Evolutionary conservation across 2,113 vertebrate genomes (phyloP), one percentile per base, ranked within the genome.

Genomic region (Mus spicilegus): DNA sequence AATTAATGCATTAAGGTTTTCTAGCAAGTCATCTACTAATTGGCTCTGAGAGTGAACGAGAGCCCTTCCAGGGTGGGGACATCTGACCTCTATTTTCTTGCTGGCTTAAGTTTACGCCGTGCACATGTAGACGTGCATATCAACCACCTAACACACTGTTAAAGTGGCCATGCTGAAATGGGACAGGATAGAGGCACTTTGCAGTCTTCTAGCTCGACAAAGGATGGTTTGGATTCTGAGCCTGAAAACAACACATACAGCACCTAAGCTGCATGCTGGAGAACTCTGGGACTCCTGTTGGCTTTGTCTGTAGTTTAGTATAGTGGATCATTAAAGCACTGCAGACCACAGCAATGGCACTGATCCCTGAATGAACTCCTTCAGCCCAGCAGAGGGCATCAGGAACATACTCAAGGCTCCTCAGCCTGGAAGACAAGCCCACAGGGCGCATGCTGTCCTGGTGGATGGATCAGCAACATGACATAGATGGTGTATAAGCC

Each of bases 11-110:
- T 56, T 30, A 81, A 70, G 24, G 8, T 67, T 96, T 69, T 92
- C 89, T 30, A 90, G 36, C 33, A 94, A 95, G 46, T 73, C 54
- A 88, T 87, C 77, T 95, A 63, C 58, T 88, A 81, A 86, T 5
- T 77, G 26, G 33, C 77, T 56, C 7, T 26, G 51, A 39, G 56
- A 46, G 46, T 80, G 51, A 16, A 14, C 2, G 7, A 58, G 63
- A 69, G 63, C 19, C 73, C 93, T 30, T 39, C 58, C 65, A 87
- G 46, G 82, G 12, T 70, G 4, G 19, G 54, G 89, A 54, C 4
- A 56, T 94, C 73, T 89, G 65, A 81, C 63, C 5, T 16, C 46
- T 87, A 28, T 82, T 91, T 89, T 82, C 90, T 51, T 78, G 56
- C 3, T 84, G 30, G 94, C 17, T 69, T 89, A 92, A 89, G 91